Evolutionary conservation across 1,140 invertebrate species (phyloP), one percentile per base, ranked within the genome.

Genomic region (Rhyacophila brunnea): DNA sequence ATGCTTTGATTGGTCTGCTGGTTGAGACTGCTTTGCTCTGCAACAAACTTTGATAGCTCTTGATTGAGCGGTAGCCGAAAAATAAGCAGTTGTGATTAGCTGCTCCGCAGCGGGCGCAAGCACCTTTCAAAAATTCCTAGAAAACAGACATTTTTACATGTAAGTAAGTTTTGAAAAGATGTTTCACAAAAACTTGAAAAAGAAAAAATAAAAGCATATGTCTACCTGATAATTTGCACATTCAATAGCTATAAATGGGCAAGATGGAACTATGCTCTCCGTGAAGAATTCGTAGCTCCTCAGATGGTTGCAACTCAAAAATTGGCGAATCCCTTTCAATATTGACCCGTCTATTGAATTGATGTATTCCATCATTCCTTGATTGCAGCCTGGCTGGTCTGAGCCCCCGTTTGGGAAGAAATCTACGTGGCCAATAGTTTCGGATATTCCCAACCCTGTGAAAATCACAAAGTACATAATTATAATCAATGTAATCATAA

Each of bases 381-480:
- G 82, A 62, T 84, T 85, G 68, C 93, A 95, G 0, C 93, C 93
- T 0, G 93, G 93, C 71, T 95, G 93, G 58, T 86, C 83, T 5
- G 83, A 81, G 0, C 93, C 93, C 0, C 91, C 91, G 66, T 95
- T 96, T 0, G 92, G 92, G 71, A 88, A 95, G 74, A 93, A 96
- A 72, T 96, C 93, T 1, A 94, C 84, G 68, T 95, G 91, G 0
- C 90, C 92, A 32, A 90, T 84, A 0, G 87, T 81, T 68, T 93
- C 87, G 35, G 80, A 84, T 67, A 93, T 90, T 17, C 92, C 92
- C 10, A 92, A 77, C 65, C 89, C 89, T 79, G 62, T 15, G 53
- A 57, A 49, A n/a, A n/a, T n/a, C n/a, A n/a, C n/a, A n/a, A n/a
- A n/a, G n/a, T n/a, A n/a, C n/a, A n/a, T n/a, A n/a, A n/a, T n/a